Evolutionary conservation across 2,113 vertebrate genomes (phyloP).

Genomic region (Desmodus rotundus): DNA sequence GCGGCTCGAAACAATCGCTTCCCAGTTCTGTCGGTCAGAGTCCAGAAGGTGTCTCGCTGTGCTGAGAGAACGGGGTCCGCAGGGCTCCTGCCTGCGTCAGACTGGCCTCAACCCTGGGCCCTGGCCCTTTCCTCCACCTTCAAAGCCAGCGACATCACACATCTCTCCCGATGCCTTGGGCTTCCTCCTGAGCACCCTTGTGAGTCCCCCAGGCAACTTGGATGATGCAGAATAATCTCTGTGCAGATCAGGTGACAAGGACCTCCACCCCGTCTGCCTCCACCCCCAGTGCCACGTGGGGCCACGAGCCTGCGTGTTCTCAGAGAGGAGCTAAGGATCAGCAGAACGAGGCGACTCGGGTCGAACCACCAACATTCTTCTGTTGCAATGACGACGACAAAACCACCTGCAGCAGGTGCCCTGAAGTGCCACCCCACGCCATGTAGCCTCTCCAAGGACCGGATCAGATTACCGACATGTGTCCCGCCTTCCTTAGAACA

Average conservation of each 20-base stretch:
- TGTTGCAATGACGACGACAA: background rate
- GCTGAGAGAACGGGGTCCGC: too few relatives aligned
- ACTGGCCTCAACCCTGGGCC: too few relatives aligned
- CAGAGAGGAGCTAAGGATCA: background rate
- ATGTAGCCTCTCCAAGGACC: too few relatives aligned
- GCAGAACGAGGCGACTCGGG: background rate
- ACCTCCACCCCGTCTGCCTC: background rate
- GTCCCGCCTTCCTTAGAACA: too few relatives aligned
- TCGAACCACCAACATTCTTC: background rate
- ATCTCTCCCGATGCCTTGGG: background rate
- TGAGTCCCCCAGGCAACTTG: too few relatives aligned
- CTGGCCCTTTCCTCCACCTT: background rate
- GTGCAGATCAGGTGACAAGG: background rate
- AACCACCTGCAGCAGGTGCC: too few relatives aligned
- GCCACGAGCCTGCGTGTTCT: background rate
- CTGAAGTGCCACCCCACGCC: background rate
- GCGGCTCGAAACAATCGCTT: too few relatives aligned
- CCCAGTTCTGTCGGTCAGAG: background rate
- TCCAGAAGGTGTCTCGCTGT: background rate
- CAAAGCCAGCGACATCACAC: background rate
- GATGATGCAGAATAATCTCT: too few relatives aligned
- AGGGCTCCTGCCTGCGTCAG: too few relatives aligned
- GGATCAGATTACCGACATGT: fast-evolving
- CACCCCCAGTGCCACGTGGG: background rate
- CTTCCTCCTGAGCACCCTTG: background rate